Evolutionary conservation across 2,797 vertebrate species (phyloP).

Genomic region (Lepus townsendii): DNA sequence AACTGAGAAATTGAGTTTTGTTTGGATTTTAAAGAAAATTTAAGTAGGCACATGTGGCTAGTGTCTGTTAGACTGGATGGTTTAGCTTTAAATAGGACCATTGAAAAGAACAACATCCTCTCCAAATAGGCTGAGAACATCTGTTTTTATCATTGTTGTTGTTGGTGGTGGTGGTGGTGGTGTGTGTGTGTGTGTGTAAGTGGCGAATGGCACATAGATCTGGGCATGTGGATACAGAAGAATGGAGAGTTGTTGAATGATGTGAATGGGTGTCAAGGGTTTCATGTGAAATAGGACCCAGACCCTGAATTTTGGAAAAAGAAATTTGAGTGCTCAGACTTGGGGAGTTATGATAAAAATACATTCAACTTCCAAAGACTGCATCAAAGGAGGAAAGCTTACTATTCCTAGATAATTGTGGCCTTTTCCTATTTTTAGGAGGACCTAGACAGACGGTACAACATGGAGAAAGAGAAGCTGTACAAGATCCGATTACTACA

Average conservation of each 20-base stretch:
- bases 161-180: not conserved
- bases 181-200: not conserved
- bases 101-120: not conserved
- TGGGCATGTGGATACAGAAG: not conserved
- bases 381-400: not conserved
- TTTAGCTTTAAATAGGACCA: not conserved
- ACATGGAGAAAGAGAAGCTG: constrained; percentile 94
- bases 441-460: constrained; percentile 94
- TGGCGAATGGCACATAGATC: not conserved
- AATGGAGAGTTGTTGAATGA: not conserved
- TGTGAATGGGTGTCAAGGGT: not conserved
- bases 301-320: not conserved
- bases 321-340: not conserved
- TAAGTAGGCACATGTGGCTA: not conserved
- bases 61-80: not conserved
- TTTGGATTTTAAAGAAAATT: not conserved
- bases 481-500: constrained; percentile 97
- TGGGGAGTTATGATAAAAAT: not conserved
- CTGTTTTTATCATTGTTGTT: not conserved
- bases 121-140: not conserved
- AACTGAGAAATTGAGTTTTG: not conserved
- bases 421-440: constrained; percentile 90
- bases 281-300: not conserved
- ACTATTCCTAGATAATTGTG: constrained; percentile 42
- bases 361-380: not conserved